Evolutionary conservation across 2,888 invertebrate species (phyloP).

Genomic region (Tuta absoluta): DNA sequence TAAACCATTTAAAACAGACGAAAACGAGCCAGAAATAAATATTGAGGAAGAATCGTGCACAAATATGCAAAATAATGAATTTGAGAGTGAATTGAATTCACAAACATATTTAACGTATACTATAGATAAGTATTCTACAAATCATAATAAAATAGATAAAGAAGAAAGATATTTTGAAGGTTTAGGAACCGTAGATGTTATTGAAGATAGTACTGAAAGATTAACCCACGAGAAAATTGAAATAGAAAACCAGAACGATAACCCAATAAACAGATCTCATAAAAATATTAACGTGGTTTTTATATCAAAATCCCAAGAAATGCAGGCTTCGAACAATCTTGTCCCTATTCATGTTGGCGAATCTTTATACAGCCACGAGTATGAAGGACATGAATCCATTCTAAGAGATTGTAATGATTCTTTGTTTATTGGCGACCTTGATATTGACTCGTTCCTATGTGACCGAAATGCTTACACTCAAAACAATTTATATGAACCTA

Average conservation of each 20-base stretch:
- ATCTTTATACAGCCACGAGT: conserved; percentile 39
- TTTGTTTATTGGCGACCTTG: conserved; percentile 22
- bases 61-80: not conserved
- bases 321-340: conserved; percentile 2
- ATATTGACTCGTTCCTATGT: conserved; percentile 16
- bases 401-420: conserved; percentile 16
- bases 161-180: not conserved
- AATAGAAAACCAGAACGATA: not conserved
- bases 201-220: conserved; percentile 18
- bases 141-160: not conserved
- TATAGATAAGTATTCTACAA: not conserved
- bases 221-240: not conserved
- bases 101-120: not conserved
- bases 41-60: conserved; percentile 7
- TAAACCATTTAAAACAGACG: not conserved
- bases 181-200: not conserved
- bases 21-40: conserved; percentile 13
- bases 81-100: not conserved
- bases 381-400: not conserved
- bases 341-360: conserved; percentile 51
- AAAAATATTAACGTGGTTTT: conserved; percentile 39
- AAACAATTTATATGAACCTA: not conserved
- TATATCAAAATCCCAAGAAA: conserved; percentile 39
- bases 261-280: conserved; percentile 21
- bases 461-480: conserved; percentile 25